Evolutionary conservation across 1,140 invertebrate genomes (phyloP).

Genomic region (Panagrolaimus sp.): DNA sequence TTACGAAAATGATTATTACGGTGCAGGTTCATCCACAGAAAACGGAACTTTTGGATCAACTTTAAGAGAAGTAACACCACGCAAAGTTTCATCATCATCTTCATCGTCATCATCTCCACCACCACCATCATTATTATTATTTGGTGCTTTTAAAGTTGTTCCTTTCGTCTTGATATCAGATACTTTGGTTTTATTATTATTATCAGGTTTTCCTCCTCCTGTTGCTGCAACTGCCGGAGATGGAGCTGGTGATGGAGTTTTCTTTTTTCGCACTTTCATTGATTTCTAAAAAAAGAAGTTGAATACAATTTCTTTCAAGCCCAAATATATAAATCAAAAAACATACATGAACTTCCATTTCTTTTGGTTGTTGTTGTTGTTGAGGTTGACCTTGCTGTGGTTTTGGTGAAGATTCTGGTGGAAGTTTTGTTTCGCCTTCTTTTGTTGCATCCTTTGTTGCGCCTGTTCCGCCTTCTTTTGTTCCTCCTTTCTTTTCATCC

Average conservation of each 20-base stretch:
- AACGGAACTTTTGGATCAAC: conserved; percentile 8
- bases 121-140: neutral
- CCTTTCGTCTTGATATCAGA: neutral
- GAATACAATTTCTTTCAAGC: neutral
- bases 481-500: no score
- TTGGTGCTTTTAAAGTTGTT: neutral
- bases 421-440: neutral
- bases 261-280: conserved; percentile 14
- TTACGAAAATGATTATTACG: neutral
- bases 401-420: neutral
- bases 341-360: conserved; percentile 8
- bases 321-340: neutral
- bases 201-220: neutral
- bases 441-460: neutral
- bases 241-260: neutral
- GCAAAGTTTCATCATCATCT: conserved; percentile 20
- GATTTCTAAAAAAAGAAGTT: conserved; percentile 6
- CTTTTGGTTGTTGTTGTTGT: neutral
- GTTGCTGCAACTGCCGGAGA: neutral
- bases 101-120: conserved; percentile 17
- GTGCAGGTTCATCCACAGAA: neutral
- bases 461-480: neutral
- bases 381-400: no score
- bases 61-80: conserved; percentile 14
- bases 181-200: neutral